Evolutionary conservation across 1,140 invertebrate species (phyloP).

Genomic region (Zaprionus davidi): DNA sequence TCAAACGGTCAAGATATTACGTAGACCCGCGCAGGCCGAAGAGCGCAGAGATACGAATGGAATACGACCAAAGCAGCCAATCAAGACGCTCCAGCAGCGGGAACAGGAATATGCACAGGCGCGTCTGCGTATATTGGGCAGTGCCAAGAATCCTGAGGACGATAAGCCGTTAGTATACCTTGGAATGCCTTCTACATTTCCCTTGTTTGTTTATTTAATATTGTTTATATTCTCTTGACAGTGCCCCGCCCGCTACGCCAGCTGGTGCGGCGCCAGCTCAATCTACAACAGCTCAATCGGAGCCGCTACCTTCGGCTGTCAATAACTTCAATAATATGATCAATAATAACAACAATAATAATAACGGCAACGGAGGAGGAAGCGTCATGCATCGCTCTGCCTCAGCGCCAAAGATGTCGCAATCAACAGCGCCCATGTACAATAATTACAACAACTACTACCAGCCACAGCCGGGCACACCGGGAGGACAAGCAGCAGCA

Average conservation of each 20-base stretch:
- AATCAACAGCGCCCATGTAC: constrained; percentile 52
- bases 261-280: constrained; percentile 23
- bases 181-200: neutral
- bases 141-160: constrained; percentile 91
- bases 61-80: constrained; percentile 87
- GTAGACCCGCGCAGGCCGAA: constrained; percentile 87
- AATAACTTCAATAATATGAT: constrained; percentile 47
- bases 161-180: constrained; percentile 86
- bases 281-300: constrained; percentile 20
- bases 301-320: constrained; percentile 29
- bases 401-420: constrained; percentile 73
- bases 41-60: constrained; percentile 86
- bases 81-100: constrained; percentile 93
- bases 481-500: constrained; percentile 7
- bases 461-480: constrained; percentile 43
- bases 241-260: constrained; percentile 44
- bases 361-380: constrained; percentile 11
- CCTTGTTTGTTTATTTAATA: neutral
- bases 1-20: constrained; percentile 92
- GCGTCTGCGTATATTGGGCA: constrained; percentile 92
- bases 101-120: constrained; percentile 95
- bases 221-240: constrained; percentile 12
- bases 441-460: constrained; percentile 72
- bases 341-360: constrained; percentile 60
- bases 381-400: constrained; percentile 62